Percentiles rank a stretch among this genome's conserved stretches.
Conservation (phyloP, 2,797 vertebrate species). For the Catostomus latipinnis region DNA sequence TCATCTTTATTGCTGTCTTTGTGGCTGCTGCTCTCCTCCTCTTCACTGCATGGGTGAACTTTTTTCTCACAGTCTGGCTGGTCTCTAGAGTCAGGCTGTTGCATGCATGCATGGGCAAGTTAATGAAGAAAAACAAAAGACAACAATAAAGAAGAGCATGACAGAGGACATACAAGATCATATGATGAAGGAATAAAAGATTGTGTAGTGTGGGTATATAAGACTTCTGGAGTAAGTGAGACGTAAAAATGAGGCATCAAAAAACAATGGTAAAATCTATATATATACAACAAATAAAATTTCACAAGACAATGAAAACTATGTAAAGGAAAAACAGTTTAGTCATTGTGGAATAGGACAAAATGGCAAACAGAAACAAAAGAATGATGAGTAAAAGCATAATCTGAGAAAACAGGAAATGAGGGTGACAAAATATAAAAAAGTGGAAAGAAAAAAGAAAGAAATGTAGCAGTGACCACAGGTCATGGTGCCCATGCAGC, state of each 20-base stretch:
- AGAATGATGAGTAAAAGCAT: conserved; percentile 84
- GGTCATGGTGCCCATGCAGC: conserved; percentile 86
- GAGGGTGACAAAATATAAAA: conserved; percentile 30
- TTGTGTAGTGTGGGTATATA: conserved; percentile 7
- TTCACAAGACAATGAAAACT: conserved; percentile 92
- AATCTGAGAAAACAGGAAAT: conserved; percentile 68
- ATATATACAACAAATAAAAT: conserved; percentile 68
- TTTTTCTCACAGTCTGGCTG: conserved; percentile 77
- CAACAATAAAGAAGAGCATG: conserved; percentile 63
- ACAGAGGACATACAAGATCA: conserved; percentile 74
- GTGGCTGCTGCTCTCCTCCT: conserved; percentile 74
- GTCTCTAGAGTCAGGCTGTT: conserved; percentile 95
- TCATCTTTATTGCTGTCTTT: conserved; percentile 75
- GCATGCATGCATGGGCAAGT: conserved; percentile 88
- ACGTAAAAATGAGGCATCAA: conserved; percentile 53
- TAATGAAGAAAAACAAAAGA: conserved; percentile 78
- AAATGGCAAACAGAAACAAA: conserved; percentile 85
- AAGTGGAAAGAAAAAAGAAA: conserved; percentile 55
- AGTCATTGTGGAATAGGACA: conserved; percentile 84
- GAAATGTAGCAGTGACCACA: conserved; percentile 75
- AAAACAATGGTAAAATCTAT: conserved; percentile 65
- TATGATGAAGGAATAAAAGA: conserved; percentile 59
- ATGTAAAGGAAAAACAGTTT: conserved; percentile 91
- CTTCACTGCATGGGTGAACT: conserved; percentile 72
- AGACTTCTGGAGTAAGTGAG: conserved; percentile 24